Evolutionary conservation across 2,797 vertebrate genomes (phyloP).

Genomic region (Monodelphis domestica): DNA sequence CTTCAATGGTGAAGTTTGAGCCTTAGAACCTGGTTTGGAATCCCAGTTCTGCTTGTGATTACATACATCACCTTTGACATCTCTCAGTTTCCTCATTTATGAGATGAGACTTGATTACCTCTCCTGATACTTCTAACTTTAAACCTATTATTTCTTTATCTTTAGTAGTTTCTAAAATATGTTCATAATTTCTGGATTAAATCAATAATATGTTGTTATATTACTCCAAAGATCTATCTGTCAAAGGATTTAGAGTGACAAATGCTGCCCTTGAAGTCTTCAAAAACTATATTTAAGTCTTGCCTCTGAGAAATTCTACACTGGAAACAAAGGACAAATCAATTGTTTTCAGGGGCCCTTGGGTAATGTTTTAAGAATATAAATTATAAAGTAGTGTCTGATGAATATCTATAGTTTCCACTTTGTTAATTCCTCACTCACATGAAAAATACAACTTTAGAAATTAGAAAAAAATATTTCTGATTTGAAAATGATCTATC

Average conservation of each 20-base stretch:
- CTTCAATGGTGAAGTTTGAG: not conserved
- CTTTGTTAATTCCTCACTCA: not conserved
- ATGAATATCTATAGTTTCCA: not conserved
- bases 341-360: not conserved
- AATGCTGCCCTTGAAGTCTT: not conserved
- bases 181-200: not conserved
- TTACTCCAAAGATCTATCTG: not conserved
- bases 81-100: not conserved
- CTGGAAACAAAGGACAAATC: not conserved
- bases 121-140: not conserved
- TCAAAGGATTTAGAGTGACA: not conserved
- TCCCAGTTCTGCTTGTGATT: not conserved
- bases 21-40: not conserved
- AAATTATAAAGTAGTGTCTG: not conserved
- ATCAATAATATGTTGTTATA: not conserved
- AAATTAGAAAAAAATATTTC: not conserved
- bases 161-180: not conserved
- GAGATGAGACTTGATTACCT: not conserved
- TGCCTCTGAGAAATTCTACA: not conserved
- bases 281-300: not conserved
- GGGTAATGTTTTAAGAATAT: not conserved
- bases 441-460: not conserved
- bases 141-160: not conserved
- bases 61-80: not conserved
- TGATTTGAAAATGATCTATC: not conserved